phyloP scores from a whole-genome alignment of 1,140 invertebrate genomes.

The Penaeus indicus region DNA sequence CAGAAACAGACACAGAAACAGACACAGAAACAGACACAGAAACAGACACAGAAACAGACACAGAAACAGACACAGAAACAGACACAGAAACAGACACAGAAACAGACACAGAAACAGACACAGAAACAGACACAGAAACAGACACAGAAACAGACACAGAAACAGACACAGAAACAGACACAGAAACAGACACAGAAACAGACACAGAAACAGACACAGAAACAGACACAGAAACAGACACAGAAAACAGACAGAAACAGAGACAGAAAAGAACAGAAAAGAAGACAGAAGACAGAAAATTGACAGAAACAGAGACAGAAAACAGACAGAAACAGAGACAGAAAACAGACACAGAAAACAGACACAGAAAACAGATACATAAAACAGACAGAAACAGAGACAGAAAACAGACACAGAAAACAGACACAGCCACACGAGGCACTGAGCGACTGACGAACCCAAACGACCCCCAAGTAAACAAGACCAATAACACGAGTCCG shows the following conservation, averaged over 20 bases:
- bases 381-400: background rate
- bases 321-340: background rate
- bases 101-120: background rate
- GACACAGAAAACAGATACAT: background rate
- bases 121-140: background rate
- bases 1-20: too few species aligned
- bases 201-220: conserved; percentile 10
- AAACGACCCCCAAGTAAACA: too few species aligned
- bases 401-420: too few species aligned
- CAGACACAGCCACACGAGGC: too few species aligned
- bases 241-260: background rate
- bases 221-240: background rate
- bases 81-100: conserved; percentile 2
- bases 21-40: background rate
- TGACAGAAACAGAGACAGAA: background rate
- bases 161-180: background rate
- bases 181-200: background rate
- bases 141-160: background rate
- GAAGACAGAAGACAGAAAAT: too few species aligned
- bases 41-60: background rate
- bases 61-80: background rate
- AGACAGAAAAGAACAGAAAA: background rate
- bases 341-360: conserved; percentile 17
- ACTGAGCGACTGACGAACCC: too few species aligned
- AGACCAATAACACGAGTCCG: too few species aligned